These are phyloP conservation scores for Spheniscus humboldti DNA, from an alignment of 2,797 vertebrate species.

Conservation along the genomic window DNA sequence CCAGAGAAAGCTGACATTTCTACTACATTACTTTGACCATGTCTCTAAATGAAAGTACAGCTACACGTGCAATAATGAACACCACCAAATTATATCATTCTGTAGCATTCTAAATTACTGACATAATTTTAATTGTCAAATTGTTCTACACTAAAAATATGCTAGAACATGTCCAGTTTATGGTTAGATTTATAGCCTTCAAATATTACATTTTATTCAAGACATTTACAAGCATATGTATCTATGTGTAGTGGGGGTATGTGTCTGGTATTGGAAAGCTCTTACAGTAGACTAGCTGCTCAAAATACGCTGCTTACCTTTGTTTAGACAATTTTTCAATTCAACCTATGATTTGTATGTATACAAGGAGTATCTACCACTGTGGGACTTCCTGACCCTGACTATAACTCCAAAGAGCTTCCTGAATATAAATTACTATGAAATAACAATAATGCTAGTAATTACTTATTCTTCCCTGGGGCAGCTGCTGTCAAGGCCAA, in stretches of 20 bases:
- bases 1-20: neutral
- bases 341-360: neutral
- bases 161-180: neutral
- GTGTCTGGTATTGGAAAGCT: neutral
- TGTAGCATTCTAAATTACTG: neutral
- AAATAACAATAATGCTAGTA: neutral
- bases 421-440: neutral
- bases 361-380: neutral
- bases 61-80: neutral
- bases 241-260: neutral
- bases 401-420: neutral
- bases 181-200: neutral
- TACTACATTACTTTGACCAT: neutral
- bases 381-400: neutral
- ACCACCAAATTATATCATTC: neutral
- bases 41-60: slow-evolving; percentile 2
- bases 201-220: neutral
- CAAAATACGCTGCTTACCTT: neutral
- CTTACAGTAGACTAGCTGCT: neutral
- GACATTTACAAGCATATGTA: neutral
- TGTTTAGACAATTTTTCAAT: neutral
- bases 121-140: slow-evolving; percentile 25
- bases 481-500: neutral
- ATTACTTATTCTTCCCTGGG: neutral
- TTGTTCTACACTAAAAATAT: neutral